Base-by-base conservation (phyloP, 2,888 invertebrate genomes). In the Chrysodeixis includens region DNA sequence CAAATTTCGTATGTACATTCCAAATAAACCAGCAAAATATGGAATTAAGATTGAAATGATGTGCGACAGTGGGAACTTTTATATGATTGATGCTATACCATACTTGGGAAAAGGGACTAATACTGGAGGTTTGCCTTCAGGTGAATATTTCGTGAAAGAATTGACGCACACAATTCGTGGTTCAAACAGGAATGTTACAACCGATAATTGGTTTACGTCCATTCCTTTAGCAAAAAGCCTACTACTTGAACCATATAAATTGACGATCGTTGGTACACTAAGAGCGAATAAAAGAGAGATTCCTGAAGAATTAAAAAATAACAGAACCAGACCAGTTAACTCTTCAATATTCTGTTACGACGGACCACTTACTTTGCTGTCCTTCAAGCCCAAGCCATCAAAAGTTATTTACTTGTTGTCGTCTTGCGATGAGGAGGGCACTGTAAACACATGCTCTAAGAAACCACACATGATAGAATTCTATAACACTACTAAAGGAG, bases 41-140 rank as follows among this genome's bases (percentile, higher is more conserved):
- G 85, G 85, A 1, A 70, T 88, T 9, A 87, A 87, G 71, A 73
- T 87, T 56, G 69, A 66, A 62, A 82, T 86, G 81, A 57, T 86
- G 57, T 83, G 82, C 63, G 84, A 86, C 71, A 67, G 64, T 58
- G 66, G 72, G 1, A 78, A 84, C 7, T 71, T 78, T 44, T 86
- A 86, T 66, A 81, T 87, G 83, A 65, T 82, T 9, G 20, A 58
- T 30, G 49, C 30, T 5, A 49, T 49, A 1, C 35, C 51, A 10
- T 59, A 59, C 10, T 14, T 40, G 1, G 52, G 51, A 22, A 59
- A 52, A 51, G 1, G 35, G 1, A 57, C 56, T n/a, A 30, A 63
- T 20, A 53, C 62, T 7, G 30, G 30, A 16, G 56, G 51, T 18
- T 4, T 57, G 18, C 62, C 56, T 10, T 18, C 57, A 1, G 62